Base-by-base conservation (phyloP, 1,140 invertebrate species). In the Parapsyche elsis region DNA sequence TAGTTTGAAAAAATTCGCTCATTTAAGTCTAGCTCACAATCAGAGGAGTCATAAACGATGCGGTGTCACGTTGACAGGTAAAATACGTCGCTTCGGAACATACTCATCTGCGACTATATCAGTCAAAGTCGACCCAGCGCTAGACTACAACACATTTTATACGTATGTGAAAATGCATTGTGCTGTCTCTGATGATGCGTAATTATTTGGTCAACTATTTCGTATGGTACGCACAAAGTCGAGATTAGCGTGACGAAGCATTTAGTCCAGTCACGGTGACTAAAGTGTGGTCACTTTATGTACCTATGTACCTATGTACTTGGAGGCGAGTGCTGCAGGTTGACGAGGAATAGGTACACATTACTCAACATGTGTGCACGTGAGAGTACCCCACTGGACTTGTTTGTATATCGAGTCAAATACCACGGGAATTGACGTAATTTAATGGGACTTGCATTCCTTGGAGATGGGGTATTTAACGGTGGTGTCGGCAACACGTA, bases 401-500 rank as follows among this genome's bases (percentile, higher is more conserved):
- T 23, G 64, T 67, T 67, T 67, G 64, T 67, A 38, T 12, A 46
- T 46, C 38, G 5, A 14, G 61, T 1, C 1, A 21, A 46, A 23
- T 38, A 46, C 24, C 71, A 16, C 5, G 7, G 21, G 24, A 38
- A 73, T 73, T 73, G 45, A 38, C 24, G 71, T 73, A 38, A 73
- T 73, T 73, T 73, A 73, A 73, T 73, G 71, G 38, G 16, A 46
- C 71, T 46, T 5, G 71, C 71, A 73, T 73, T 73, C 71, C 71
- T 19, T 23, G 9, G 24, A 9, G 64, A 67, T 30, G 64, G 23
- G 64, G 9, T 24, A 12, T 67, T 67, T 67, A 26, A 67, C 64
- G 21, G 64, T 23, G 21, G 64, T 21, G 16, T 21, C 57, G 57
- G n/a, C 30, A 7, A 4, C 57, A 61, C 57, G 57, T 21, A 38